Conservation (phyloP, 1,140 invertebrate genomes). For the Bombus confusus region DNA sequence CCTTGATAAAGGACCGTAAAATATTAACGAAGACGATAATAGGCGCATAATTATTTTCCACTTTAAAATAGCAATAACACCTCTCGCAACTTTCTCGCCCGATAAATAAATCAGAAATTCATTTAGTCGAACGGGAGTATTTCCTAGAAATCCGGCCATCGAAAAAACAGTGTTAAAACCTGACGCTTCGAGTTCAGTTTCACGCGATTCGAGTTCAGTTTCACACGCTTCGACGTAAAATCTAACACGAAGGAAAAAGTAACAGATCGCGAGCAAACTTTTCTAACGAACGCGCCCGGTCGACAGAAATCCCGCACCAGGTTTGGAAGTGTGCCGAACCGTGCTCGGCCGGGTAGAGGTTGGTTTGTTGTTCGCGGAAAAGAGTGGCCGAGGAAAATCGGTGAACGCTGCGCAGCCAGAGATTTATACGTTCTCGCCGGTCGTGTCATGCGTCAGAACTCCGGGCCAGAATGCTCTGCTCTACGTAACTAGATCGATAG, state of each 20-base stretch:
- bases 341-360: not conserved
- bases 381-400: slow-evolving; percentile 19
- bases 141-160: too few species aligned
- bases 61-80: not conserved
- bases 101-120: not conserved
- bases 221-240: too few species aligned
- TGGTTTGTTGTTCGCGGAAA: not conserved
- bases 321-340: slow-evolving; percentile 30
- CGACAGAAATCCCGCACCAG: not conserved
- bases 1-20: not conserved
- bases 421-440: slow-evolving; percentile 46
- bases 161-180: too few species aligned
- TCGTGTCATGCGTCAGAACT: slow-evolving; percentile 40
- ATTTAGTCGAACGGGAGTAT: not conserved
- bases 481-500: slow-evolving; percentile 62
- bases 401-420: slow-evolving; percentile 20
- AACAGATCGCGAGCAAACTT: not conserved
- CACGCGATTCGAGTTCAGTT: too few species aligned
- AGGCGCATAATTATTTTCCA: not conserved
- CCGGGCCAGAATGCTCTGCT: slow-evolving; percentile 24
- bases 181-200: too few species aligned
- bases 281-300: slow-evolving; percentile 17
- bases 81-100: not conserved
- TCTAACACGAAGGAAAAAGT: too few species aligned
- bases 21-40: not conserved